Evolutionary conservation across 1,140 invertebrate genomes (phyloP).

Genomic region (Spodoptera frugiperda): DNA sequence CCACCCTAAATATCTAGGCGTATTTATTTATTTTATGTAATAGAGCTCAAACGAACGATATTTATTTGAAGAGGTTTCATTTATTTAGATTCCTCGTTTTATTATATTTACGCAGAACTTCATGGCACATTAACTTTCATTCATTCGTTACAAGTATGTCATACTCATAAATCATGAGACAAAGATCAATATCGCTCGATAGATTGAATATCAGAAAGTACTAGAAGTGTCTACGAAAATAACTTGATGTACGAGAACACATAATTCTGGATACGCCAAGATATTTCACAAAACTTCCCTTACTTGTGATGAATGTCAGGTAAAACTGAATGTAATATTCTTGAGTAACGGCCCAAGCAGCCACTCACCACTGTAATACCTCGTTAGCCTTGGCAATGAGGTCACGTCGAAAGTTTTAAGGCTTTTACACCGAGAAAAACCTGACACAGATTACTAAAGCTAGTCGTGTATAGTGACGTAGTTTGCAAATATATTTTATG

Average conservation of each 20-base stretch:
- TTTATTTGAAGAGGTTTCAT: constrained; percentile 13
- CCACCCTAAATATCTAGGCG: background rate
- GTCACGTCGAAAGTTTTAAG: constrained; percentile 31
- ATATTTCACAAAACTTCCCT: background rate
- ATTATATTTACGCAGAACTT: constrained; percentile 21
- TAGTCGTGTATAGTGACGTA: background rate
- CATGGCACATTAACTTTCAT: constrained; percentile 19
- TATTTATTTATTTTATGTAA: constrained; percentile 3
- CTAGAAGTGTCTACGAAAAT: no score
- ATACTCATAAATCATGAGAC: background rate
- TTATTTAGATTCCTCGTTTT: constrained; percentile 18
- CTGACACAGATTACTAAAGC: constrained; percentile 6
- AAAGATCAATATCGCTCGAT: background rate
- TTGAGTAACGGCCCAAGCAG: constrained; percentile 4
- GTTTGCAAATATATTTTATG: background rate
- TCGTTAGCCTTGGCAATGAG: constrained; percentile 38
- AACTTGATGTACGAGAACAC: no score
- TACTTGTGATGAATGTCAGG: constrained; percentile 1
- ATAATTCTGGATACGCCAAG: no score
- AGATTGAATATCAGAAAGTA: no score
- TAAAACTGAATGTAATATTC: constrained; percentile 8
- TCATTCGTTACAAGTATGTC: constrained; percentile 6
- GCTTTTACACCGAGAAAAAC: constrained; percentile 4
- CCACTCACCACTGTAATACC: constrained; percentile 28
- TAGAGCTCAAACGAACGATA: background rate